Evolutionary conservation across 2,113 vertebrate genomes (phyloP).

Genomic region (Ammodytes marinus): DNA sequence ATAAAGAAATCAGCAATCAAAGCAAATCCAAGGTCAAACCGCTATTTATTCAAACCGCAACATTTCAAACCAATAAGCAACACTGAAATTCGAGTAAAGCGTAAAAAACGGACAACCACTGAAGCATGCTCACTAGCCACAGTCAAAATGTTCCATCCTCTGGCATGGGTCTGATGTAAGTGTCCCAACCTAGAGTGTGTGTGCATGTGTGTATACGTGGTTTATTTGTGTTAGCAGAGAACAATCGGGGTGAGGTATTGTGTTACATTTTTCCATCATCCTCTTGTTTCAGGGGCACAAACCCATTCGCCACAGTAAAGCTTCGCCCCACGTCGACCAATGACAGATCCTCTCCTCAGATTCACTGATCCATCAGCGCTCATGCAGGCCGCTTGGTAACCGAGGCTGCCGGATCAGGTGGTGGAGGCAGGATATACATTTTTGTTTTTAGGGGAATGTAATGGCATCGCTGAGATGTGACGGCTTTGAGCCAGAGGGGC

Average conservation of each 20-base stretch:
- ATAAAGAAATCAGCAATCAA: too few relatives aligned
- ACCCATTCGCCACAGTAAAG: slow-evolving; percentile 94
- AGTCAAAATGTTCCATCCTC: slow-evolving; percentile 8
- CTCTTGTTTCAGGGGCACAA: slow-evolving; percentile 87
- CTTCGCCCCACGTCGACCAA: slow-evolving; percentile 91
- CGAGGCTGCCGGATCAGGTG: slow-evolving; percentile 19
- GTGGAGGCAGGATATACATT: neutral
- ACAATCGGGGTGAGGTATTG: slow-evolving; percentile 19
- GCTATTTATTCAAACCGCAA: neutral
- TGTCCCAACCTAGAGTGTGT: slow-evolving; percentile 18
- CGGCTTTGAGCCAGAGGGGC: neutral
- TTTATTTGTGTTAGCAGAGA: slow-evolving; percentile 23
- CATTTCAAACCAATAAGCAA: neutral
- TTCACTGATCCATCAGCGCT: slow-evolving; percentile 72
- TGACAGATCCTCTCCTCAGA: slow-evolving; percentile 89
- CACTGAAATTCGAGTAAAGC: too few relatives aligned
- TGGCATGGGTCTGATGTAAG: slow-evolving; percentile 9
- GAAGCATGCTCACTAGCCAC: neutral
- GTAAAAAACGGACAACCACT: too few relatives aligned
- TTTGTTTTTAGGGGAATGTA: slow-evolving; percentile 21
- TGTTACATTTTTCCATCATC: slow-evolving; percentile 61
- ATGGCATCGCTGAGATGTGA: slow-evolving; percentile 26
- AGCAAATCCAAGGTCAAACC: too few relatives aligned
- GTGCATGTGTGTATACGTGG: slow-evolving; percentile 5
- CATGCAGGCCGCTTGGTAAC: slow-evolving; percentile 15